These are phyloP conservation scores for Tympanuchus pallidicinctus DNA, from an alignment of 2,113 vertebrate genomes.

Conservation along the genomic window DNA sequence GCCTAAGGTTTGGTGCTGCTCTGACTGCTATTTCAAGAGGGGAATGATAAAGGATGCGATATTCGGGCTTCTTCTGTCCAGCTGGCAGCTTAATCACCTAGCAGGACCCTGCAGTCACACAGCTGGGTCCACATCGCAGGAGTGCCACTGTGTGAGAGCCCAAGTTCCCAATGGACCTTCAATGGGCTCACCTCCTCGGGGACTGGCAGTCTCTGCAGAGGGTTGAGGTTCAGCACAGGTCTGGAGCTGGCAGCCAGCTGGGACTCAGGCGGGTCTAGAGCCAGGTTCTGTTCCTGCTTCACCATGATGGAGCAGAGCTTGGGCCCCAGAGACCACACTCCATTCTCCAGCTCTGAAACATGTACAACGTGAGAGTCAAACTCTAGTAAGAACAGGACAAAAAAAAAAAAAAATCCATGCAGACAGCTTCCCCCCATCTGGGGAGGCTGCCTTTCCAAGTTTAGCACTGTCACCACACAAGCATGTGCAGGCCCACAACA, in stretches of 20 bases:
- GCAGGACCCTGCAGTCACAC: neutral
- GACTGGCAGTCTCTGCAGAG: conserved; percentile 84
- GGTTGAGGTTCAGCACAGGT: conserved; percentile 84
- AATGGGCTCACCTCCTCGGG: conserved; percentile 82
- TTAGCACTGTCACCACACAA: conserved; percentile 45
- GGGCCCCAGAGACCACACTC: conserved; percentile 92
- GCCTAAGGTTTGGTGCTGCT: neutral
- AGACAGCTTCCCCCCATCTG: conserved; percentile 3
- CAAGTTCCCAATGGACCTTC: neutral
- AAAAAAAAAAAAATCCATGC: neutral
- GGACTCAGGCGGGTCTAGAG: conserved; percentile 79
- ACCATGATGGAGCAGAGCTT: conserved; percentile 95
- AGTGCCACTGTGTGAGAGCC: neutral
- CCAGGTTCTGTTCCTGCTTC: conserved; percentile 91
- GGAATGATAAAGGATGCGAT: neutral
- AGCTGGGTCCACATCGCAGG: neutral
- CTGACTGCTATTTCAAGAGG: conserved; percentile 26
- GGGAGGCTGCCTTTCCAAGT: conserved; percentile 19
- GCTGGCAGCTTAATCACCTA: neutral
- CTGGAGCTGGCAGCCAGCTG: conserved; percentile 76
- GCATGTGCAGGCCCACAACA: conserved; percentile 25
- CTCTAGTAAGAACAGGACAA: conserved; percentile 28
- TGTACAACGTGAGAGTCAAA: conserved; percentile 50
- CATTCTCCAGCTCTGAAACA: conserved; percentile 84
- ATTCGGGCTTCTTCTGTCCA: neutral